Evolutionary conservation across 2,113 vertebrate genomes (phyloP).

Genomic region (Rhagologus leucostigma): DNA sequence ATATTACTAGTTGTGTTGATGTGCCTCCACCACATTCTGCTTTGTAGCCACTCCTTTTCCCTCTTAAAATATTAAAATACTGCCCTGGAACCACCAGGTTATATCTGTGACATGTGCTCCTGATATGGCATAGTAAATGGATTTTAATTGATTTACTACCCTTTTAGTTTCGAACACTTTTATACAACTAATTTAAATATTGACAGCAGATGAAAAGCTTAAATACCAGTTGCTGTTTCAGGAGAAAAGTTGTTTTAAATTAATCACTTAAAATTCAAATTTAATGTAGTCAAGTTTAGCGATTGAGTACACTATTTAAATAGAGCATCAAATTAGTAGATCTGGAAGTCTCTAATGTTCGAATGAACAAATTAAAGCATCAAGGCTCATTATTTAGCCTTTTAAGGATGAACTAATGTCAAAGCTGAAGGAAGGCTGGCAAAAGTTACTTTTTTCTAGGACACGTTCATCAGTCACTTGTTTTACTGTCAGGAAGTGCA

Average conservation of each 20-base stretch:
- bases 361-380: constrained; percentile 60
- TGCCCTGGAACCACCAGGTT: constrained; percentile 61
- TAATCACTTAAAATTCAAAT: constrained; percentile 61
- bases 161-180: constrained; percentile 52
- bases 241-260: constrained; percentile 37
- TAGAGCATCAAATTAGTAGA: constrained; percentile 52
- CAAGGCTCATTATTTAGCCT: constrained; percentile 60
- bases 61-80: constrained; percentile 73
- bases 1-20: constrained; percentile 47
- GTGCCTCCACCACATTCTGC: constrained; percentile 65
- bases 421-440: constrained; percentile 2
- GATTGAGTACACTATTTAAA: constrained; percentile 46
- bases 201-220: constrained; percentile 39
- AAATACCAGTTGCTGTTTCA: constrained; percentile 16
- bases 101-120: constrained; percentile 48
- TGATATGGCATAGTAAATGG: constrained; percentile 62
- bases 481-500: neutral
- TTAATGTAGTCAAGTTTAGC: constrained; percentile 50
- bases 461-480: neutral
- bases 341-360: constrained; percentile 50
- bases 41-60: constrained; percentile 25
- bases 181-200: constrained; percentile 59
- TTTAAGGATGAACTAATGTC: constrained; percentile 56
- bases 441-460: constrained; percentile 11
- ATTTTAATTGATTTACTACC: constrained; percentile 76